Percentiles rank a stretch among this genome's conserved stretches.
Conservation (phyloP, 2,888 invertebrate genomes). For the Boloria selene region DNA sequence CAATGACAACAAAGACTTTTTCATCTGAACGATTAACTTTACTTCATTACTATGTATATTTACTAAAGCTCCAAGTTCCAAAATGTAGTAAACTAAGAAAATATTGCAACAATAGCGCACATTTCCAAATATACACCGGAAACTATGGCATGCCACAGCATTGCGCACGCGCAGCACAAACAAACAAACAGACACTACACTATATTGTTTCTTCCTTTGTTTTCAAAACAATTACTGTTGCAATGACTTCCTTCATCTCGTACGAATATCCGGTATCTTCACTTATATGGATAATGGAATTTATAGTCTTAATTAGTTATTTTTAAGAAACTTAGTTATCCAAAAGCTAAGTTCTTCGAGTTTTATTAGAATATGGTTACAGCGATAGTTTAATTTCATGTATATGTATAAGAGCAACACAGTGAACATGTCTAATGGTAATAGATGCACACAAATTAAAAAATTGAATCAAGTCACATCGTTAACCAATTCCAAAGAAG, state of each 20-base stretch:
- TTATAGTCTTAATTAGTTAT: not conserved
- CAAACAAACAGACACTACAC: constrained; percentile 48
- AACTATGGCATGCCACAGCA: constrained; percentile 50
- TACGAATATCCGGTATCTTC: constrained; percentile 25
- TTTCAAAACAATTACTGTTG: constrained; percentile 40
- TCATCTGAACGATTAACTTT: no score
- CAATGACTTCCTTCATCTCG: constrained; percentile 36
- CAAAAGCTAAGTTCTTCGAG: no score
- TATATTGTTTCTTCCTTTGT: constrained; percentile 50
- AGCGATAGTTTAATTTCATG: no score
- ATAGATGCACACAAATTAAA: not conserved
- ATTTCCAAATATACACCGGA: constrained; percentile 45
- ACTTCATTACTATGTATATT: no score
- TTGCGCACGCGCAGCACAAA: constrained; percentile 53
- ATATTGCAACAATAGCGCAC: constrained; percentile 6
- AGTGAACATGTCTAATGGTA: no score
- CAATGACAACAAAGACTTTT: no score
- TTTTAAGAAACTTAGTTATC: no score
- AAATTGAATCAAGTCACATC: not conserved
- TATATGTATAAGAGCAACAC: no score
- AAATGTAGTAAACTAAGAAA: no score
- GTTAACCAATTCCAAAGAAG: constrained; percentile 2
- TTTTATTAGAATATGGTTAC: no score
- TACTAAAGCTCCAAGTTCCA: no score
- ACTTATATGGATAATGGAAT: not conserved